phyloP scores from a whole-genome alignment of 2,113 vertebrate genomes.

The Columba janthina region DNA sequence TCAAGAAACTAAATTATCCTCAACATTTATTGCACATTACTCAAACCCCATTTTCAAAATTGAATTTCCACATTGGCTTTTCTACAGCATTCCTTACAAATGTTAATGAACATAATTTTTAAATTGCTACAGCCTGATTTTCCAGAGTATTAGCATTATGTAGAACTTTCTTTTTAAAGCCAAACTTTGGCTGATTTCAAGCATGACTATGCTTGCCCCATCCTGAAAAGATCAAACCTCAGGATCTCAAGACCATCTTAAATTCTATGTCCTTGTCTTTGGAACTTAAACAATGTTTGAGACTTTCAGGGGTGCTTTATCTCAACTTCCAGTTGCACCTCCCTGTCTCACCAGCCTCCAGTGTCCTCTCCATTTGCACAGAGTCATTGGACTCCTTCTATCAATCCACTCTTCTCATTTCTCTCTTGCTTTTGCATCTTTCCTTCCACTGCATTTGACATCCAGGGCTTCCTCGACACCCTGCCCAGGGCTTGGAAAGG shows the following conservation, averaged over 20 bases:
- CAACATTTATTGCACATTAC: conserved; percentile 65
- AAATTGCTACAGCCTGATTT: conserved; percentile 36
- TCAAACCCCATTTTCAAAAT: conserved; percentile 64
- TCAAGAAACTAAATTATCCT: conserved; percentile 65
- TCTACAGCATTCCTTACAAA: conserved; percentile 45
- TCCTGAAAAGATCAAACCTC: not conserved
- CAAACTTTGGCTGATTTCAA: not conserved
- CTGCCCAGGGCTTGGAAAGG: not conserved
- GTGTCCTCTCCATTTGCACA: not conserved
- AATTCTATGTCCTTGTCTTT: not conserved
- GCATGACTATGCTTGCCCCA: not conserved
- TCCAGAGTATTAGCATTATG: conserved; percentile 5
- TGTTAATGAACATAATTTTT: conserved; percentile 60
- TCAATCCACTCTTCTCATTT: not conserved
- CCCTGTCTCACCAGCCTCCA: not conserved
- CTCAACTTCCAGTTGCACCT: not conserved
- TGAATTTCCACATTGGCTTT: conserved; percentile 57
- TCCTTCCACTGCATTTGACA: not conserved
- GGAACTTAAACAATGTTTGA: not conserved
- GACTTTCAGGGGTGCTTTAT: not conserved
- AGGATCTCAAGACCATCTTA: not conserved
- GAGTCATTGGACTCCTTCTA: not conserved
- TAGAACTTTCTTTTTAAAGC: not conserved
- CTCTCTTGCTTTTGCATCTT: not conserved
- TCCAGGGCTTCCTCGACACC: not conserved